A percentile compares a stretch with the other conserved stretches of the same genome.
phyloP scores from a whole-genome alignment of 2,113 vertebrate genomes.

The Noturus placidus region DNA sequence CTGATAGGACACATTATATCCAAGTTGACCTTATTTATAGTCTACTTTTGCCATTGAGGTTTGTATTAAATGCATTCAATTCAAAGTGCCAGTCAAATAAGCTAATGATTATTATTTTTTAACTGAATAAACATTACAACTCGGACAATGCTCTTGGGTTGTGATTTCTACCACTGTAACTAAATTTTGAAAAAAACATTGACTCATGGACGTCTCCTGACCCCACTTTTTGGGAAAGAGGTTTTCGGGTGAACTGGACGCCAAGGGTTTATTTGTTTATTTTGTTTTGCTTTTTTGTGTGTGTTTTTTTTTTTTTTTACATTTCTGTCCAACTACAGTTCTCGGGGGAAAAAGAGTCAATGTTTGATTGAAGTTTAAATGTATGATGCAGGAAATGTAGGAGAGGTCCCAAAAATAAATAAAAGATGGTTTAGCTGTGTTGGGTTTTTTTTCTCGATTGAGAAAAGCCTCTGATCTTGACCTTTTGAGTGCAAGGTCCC shows the following conservation, averaged over 20 bases:
- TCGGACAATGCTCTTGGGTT: not conserved
- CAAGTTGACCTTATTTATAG: not conserved
- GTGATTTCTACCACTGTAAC: not conserved
- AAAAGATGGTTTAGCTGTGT: constrained; percentile 31
- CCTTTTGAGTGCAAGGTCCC: constrained; percentile 30
- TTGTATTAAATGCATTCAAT: not conserved
- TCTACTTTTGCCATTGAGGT: not conserved
- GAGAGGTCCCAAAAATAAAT: constrained; percentile 30
- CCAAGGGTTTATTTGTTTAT: not conserved
- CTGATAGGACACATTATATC: not conserved
- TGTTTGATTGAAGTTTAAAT: constrained; percentile 30
- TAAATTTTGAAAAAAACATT: not conserved
- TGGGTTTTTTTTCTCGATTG: not conserved
- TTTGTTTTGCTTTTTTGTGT: too few species aligned
- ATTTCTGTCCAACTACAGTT: constrained; percentile 12
- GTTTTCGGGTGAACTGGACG: not conserved
- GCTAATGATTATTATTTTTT: not conserved
- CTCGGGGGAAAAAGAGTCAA: constrained; percentile 24
- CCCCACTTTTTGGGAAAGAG: not conserved
- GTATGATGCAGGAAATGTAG: constrained; percentile 34
- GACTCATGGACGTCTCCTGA: not conserved
- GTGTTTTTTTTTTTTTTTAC: too few species aligned
- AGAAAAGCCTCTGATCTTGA: not conserved
- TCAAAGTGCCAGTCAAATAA: not conserved
- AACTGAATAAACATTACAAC: not conserved